phyloP scores from a whole-genome alignment of 2,888 invertebrate species.

The Synanthedon formicaeformis region DNA sequence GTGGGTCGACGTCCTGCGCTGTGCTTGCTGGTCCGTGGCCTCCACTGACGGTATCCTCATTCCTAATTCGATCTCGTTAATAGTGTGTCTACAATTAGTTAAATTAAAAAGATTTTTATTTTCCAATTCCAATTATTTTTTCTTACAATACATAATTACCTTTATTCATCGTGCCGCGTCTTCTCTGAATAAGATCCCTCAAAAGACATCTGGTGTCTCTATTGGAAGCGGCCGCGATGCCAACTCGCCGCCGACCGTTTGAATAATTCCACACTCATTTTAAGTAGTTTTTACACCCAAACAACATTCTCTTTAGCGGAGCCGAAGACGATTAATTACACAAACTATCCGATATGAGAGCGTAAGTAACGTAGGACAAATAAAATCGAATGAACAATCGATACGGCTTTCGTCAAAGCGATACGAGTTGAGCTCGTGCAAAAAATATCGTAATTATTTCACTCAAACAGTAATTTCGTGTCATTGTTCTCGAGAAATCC shows the following conservation, averaged over 20 bases:
- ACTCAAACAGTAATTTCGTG: conserved; percentile 60
- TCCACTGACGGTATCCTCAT: too few relatives aligned
- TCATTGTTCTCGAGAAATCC: conserved; percentile 68
- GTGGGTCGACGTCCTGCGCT: too few relatives aligned
- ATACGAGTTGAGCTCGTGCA: conserved; percentile 38
- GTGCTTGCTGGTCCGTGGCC: too few relatives aligned
- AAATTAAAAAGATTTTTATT: too few relatives aligned
- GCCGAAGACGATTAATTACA: background rate
- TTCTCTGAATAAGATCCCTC: too few relatives aligned
- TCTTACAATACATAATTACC: too few relatives aligned
- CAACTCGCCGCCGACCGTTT: background rate
- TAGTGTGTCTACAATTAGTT: too few relatives aligned
- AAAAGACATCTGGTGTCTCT: background rate
- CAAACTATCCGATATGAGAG: background rate
- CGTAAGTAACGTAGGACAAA: conserved; percentile 7
- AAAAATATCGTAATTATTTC: conserved; percentile 61
- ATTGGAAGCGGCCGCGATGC: background rate
- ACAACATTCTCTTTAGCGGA: background rate
- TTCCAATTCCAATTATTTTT: too few relatives aligned
- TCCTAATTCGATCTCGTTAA: too few relatives aligned
- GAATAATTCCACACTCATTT: background rate
- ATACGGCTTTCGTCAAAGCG: conserved; percentile 54
- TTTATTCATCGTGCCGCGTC: too few relatives aligned
- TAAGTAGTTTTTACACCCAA: background rate
- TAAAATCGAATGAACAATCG: conserved; percentile 37